Evolutionary conservation across 2,113 vertebrate genomes (phyloP), one percentile per base, ranked within the genome.

Genomic region (Kryptolebias marmoratus): DNA sequence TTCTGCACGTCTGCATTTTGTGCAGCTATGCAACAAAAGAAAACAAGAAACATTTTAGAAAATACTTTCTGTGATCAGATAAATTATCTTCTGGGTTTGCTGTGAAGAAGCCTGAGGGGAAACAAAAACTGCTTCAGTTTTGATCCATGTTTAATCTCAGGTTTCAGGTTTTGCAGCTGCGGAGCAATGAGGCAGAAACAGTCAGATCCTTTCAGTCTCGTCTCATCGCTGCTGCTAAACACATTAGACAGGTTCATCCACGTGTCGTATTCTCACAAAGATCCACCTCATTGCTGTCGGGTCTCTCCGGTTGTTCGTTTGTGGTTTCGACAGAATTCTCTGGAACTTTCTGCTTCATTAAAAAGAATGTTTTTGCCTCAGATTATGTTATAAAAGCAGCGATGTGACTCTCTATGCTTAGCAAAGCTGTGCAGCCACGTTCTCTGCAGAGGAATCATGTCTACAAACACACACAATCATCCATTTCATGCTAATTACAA

Each of bases 161-260:
- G 22, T 58, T 52, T 31, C 9, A 2, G 56, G 8, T 9, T 57
- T 44, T 18, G 64, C 27, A 70, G 10, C 12, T 30, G 14, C 52
- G 56, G n/a, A 45, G 15, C 27, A 49, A 28, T 28, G 9, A 42
- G 61, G 66, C 70, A 32, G 42, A 59, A 16, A 11, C 32, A n/a
- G 14, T 14, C 27, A 2, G 39, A 8, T 42, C 5, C 39, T 10
- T 42, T 42, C 39, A 10, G 39, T 10, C 39, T 42, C 36, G 36
- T 36, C 36, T 36, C 39, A 42, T 42, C 39, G 39, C 10, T 42
- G 39, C 39, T 42, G 39, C 39, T 42, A 9, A 42, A 42, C 39
- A 1, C 4, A 74, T 63, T 16, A 12, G 64, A 84, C 32, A 0
- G 27, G 27, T 85, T 74, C 55, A 63, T 66, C 68, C 71, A 65